Conservation (phyloP, 1,140 invertebrate genomes). For the Medauroidea extradentata region DNA sequence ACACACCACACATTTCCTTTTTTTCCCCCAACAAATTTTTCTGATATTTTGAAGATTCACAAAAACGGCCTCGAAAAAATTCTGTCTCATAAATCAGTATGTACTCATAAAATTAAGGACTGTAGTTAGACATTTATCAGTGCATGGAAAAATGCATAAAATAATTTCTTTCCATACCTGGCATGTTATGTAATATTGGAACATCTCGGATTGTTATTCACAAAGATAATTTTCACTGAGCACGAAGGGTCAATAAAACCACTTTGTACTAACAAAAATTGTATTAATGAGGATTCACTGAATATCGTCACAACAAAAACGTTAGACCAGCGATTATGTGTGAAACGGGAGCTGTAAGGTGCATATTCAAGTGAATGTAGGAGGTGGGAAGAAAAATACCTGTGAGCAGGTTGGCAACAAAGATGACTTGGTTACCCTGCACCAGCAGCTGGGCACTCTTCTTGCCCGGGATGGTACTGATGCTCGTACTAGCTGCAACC, state of each 20-base stretch:
- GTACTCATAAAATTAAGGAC: no score
- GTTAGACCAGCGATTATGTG: background rate
- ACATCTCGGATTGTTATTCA: background rate
- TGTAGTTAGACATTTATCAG: no score
- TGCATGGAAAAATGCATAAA: no score
- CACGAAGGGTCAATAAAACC: background rate
- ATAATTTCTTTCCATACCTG: no score
- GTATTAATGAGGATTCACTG: background rate
- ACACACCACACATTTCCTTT: no score
- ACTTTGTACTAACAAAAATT: background rate
- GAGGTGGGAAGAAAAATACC: constrained; percentile 45
- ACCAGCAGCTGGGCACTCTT: constrained; percentile 76
- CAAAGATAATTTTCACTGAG: background rate
- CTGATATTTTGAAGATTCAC: no score
- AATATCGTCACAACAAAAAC: background rate
- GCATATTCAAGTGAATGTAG: background rate
- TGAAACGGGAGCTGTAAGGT: background rate
- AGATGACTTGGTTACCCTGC: constrained; percentile 86
- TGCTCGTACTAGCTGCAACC: constrained; percentile 79
- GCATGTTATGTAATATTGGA: no score
- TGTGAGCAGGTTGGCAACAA: constrained; percentile 66
- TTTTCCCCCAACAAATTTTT: no score
- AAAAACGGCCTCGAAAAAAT: no score
- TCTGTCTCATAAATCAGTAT: no score
- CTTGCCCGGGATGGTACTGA: constrained; percentile 67